Evolutionary conservation across 1,140 invertebrate species (phyloP).

Genomic region (Nymphalis io): DNA sequence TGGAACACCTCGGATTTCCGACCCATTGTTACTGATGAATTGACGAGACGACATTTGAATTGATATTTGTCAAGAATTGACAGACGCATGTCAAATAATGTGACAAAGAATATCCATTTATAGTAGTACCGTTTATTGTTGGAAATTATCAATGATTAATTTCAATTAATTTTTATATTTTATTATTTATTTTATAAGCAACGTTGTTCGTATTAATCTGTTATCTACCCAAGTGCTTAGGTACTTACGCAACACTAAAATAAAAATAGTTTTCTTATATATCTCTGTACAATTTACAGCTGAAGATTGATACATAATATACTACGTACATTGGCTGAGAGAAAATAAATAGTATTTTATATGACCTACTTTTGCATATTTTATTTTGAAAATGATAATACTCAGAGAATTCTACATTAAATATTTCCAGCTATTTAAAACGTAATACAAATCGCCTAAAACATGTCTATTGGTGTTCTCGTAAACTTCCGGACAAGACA

Average conservation of each 20-base stretch:
- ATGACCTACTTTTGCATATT: too few relatives aligned
- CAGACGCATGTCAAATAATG: slow-evolving; percentile 15
- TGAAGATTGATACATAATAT: too few relatives aligned
- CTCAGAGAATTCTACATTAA: not conserved
- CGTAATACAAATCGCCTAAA: not conserved
- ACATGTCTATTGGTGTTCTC: not conserved
- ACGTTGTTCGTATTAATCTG: too few relatives aligned
- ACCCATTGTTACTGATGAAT: slow-evolving; percentile 38
- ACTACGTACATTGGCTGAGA: too few relatives aligned
- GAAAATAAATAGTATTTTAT: too few relatives aligned
- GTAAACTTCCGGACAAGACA: slow-evolving; percentile 16
- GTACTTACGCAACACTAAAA: too few relatives aligned
- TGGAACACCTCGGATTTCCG: slow-evolving; percentile 17
- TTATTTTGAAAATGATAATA: too few relatives aligned
- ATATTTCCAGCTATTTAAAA: not conserved
- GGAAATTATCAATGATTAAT: not conserved
- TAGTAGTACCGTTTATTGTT: not conserved
- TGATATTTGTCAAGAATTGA: slow-evolving; percentile 40
- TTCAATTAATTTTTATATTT: too few relatives aligned
- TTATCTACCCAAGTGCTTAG: too few relatives aligned
- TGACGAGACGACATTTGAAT: slow-evolving; percentile 42
- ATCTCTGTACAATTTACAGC: too few relatives aligned
- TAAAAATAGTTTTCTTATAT: too few relatives aligned
- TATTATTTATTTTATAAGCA: too few relatives aligned
- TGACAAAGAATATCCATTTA: not conserved